Percentiles rank a stretch among this genome's conserved stretches.
phyloP scores from a whole-genome alignment of 1,140 invertebrate species.

The Muscidifurax raptorellus region DNA sequence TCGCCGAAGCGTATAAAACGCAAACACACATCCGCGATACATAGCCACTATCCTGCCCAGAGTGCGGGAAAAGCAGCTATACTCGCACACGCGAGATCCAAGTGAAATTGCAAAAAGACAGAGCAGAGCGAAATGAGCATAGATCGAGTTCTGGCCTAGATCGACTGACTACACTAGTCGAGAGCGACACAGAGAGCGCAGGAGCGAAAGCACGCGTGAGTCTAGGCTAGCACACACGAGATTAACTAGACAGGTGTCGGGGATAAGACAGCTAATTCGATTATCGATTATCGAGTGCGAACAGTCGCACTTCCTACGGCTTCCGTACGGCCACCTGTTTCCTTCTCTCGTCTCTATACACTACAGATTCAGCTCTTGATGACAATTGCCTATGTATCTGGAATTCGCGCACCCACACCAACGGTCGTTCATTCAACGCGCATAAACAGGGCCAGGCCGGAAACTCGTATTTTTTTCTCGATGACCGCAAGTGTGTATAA shows the following conservation, averaged over 20 bases:
- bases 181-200: neutral
- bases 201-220: neutral
- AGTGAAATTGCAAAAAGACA: neutral
- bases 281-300: constrained; percentile 56
- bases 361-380: neutral
- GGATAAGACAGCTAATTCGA: constrained; percentile 57
- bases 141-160: constrained; percentile 24
- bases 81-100: neutral
- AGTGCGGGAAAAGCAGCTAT: neutral
- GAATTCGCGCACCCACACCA: no score
- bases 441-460: no score
- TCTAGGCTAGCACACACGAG: neutral
- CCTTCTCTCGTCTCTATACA: neutral
- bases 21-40: neutral
- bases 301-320: constrained; percentile 51
- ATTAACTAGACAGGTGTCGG: constrained; percentile 45
- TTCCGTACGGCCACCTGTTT: constrained; percentile 37
- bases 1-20: neutral
- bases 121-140: neutral
- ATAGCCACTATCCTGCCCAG: neutral
- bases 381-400: neutral
- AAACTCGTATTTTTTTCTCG: no score
- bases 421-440: no score
- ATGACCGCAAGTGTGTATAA: no score
- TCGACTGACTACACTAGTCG: neutral